These are phyloP conservation scores for Euura lappo DNA, from an alignment of 1,140 invertebrate genomes.

Conservation along the genomic window DNA sequence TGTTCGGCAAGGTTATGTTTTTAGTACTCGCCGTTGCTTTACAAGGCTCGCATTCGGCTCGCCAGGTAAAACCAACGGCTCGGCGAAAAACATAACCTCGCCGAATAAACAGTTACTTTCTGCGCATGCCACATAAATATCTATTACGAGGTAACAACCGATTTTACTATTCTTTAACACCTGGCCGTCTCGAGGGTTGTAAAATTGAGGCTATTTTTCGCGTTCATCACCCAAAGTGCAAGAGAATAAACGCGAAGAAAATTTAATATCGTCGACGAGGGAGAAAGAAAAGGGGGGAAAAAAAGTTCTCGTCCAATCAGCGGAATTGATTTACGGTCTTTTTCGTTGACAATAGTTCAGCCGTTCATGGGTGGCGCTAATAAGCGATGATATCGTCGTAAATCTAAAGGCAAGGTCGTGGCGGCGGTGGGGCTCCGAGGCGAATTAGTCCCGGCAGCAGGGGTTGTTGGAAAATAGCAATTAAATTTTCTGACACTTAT, in stretches of 20 bases:
- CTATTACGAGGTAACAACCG: not conserved
- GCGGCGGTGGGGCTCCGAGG: too few species aligned
- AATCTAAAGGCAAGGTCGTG: not conserved
- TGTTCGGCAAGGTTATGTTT: too few species aligned
- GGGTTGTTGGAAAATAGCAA: not conserved
- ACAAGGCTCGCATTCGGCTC: too few species aligned
- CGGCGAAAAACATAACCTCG: too few species aligned
- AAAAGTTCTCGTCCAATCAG: constrained; percentile 1
- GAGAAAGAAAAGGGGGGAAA: not conserved
- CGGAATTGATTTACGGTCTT: not conserved
- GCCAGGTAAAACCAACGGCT: too few species aligned
- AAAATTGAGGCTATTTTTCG: too few species aligned
- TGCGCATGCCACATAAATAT: too few species aligned
- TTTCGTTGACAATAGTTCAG: not conserved
- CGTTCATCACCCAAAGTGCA: too few species aligned
- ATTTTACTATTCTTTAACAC: not conserved
- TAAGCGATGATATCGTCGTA: not conserved
- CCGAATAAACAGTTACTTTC: too few species aligned
- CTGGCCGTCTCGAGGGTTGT: too few species aligned
- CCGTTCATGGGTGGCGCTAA: not conserved
- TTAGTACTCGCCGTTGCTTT: too few species aligned
- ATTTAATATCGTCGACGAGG: not conserved
- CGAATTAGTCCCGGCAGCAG: too few species aligned
- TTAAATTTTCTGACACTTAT: constrained; percentile 4
- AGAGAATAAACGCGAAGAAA: not conserved